phyloP scores from a whole-genome alignment of 2,888 invertebrate genomes.

The Stenolophus ochropezus region DNA sequence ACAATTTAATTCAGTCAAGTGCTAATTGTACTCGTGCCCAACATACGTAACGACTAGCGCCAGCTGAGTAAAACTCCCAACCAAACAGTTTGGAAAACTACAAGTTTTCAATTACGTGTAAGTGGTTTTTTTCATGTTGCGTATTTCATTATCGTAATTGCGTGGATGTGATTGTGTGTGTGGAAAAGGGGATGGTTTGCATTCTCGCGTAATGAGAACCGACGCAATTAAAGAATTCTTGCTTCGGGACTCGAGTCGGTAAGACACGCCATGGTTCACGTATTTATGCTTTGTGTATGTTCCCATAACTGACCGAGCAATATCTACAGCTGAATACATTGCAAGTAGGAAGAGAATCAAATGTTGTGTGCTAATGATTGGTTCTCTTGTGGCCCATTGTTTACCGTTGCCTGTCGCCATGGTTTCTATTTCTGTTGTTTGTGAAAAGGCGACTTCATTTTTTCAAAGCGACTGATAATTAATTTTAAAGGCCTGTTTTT shows the following conservation, averaged over 20 bases:
- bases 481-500: conserved; percentile 41
- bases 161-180: conserved; percentile 43
- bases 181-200: conserved; percentile 34
- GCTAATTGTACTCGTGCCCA: conserved; percentile 56
- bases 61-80: conserved; percentile 3
- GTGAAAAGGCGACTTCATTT: conserved; percentile 37
- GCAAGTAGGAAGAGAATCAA: not conserved
- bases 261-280: conserved; percentile 37
- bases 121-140: conserved; percentile 38
- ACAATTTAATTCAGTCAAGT: conserved; percentile 58
- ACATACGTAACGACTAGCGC: conserved; percentile 46
- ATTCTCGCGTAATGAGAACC: conserved; percentile 41
- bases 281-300: not conserved
- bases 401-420: not conserved
- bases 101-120: conserved; percentile 42
- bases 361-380: too few relatives aligned
- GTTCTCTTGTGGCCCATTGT: not conserved
- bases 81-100: conserved; percentile 35
- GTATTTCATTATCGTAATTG: conserved; percentile 45
- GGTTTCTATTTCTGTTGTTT: conserved; percentile 4
- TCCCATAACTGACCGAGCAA: not conserved
- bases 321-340: not conserved
- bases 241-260: conserved; percentile 8
- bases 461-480: conserved; percentile 26
- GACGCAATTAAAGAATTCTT: conserved; percentile 48